Evolutionary conservation across 2,113 vertebrate species (phyloP).

Genomic region (Toxotes chatareus): DNA sequence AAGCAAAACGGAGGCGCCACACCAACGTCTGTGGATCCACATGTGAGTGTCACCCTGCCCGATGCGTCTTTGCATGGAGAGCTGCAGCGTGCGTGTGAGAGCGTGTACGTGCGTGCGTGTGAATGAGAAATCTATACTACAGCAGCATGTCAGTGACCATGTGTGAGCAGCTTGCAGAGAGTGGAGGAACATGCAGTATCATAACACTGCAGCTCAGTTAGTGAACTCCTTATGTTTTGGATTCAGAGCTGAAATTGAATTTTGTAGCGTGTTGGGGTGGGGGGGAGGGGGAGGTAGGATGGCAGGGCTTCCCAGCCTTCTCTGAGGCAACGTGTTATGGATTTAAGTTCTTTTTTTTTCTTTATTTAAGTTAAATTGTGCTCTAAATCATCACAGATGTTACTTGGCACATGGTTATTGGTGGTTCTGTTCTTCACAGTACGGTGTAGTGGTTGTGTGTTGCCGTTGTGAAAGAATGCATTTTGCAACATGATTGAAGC

Average conservation of each 20-base stretch:
- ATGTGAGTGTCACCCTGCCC: slow-evolving; percentile 79
- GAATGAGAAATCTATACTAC: slow-evolving; percentile 40
- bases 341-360: too few relatives aligned
- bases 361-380: too few relatives aligned
- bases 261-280: neutral
- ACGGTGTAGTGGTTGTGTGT: too few relatives aligned
- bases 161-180: slow-evolving; percentile 57
- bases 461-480: too few relatives aligned
- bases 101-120: neutral
- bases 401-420: too few relatives aligned
- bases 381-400: too few relatives aligned
- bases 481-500: too few relatives aligned
- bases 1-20: slow-evolving; percentile 81
- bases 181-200: slow-evolving; percentile 26
- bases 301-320: too few relatives aligned
- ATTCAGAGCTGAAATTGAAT: slow-evolving; percentile 29
- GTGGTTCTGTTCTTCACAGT: too few relatives aligned
- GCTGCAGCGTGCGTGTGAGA: slow-evolving; percentile 19
- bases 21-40: slow-evolving; percentile 75
- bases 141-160: slow-evolving; percentile 59
- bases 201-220: slow-evolving; percentile 31
- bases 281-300: too few relatives aligned
- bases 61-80: slow-evolving; percentile 59
- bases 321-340: too few relatives aligned
- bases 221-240: neutral